Evolutionary conservation across 2,797 vertebrate species (phyloP).

Genomic region (Catharus ustulatus): DNA sequence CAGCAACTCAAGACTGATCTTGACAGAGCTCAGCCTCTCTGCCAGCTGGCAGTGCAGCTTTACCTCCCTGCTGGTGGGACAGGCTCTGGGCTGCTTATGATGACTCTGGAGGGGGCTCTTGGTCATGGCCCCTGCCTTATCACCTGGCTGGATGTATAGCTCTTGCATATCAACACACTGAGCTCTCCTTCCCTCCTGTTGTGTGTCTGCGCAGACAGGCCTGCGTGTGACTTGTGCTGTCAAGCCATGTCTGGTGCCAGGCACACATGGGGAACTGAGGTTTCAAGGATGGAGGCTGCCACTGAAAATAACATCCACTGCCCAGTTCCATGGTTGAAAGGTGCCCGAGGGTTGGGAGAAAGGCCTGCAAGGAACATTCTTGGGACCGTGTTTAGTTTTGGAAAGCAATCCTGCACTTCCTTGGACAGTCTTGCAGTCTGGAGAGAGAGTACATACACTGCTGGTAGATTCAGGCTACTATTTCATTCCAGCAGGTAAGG

Average conservation of each 20-base stretch:
- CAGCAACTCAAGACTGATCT: background rate
- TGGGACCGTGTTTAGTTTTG: fast-evolving
- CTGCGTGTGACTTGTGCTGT: background rate
- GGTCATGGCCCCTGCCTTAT: background rate
- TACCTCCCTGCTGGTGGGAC: background rate
- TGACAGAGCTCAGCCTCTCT: background rate
- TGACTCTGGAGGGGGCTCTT: fast-evolving
- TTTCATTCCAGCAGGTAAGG: background rate
- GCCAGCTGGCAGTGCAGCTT: background rate
- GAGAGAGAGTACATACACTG: fast-evolving
- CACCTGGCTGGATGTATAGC: background rate
- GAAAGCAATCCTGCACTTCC: fast-evolving
- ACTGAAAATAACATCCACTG: background rate
- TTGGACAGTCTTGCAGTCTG: background rate
- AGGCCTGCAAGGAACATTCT: background rate
- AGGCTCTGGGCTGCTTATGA: background rate
- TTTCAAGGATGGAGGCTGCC: background rate
- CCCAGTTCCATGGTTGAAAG: background rate
- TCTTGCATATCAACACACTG: fast-evolving
- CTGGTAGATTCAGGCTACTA: background rate
- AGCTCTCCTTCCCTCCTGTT: fast-evolving
- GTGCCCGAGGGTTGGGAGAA: background rate
- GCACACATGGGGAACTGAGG: fast-evolving
- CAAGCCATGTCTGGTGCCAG: background rate
- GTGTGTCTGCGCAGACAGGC: background rate